These are phyloP conservation scores for Muschampia plurimacula DNA, from an alignment of 2,888 invertebrate genomes.

Conservation along the genomic window DNA sequence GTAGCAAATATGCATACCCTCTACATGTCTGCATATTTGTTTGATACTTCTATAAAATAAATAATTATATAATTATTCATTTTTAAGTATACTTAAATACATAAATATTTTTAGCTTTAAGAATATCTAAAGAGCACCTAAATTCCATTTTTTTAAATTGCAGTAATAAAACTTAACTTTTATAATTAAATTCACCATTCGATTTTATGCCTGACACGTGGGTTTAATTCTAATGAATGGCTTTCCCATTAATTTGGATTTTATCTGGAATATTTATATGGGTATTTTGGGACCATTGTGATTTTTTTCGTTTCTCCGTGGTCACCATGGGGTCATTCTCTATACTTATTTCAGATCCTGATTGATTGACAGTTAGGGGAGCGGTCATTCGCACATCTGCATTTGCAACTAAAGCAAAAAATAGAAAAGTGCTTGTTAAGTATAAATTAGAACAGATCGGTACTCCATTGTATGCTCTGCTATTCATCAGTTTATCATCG, in stretches of 20 bases:
- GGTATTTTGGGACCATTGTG: conserved; percentile 65
- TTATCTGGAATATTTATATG: conserved; percentile 66
- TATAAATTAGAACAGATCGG: conserved; percentile 25
- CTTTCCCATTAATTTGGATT: conserved; percentile 66
- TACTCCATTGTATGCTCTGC: neutral
- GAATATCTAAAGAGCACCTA: neutral
- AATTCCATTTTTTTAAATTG: neutral
- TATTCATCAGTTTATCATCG: neutral
- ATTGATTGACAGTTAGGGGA: conserved; percentile 77
- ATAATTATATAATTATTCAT: no score
- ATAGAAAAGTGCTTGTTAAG: conserved; percentile 20
- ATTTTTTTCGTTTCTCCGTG: conserved; percentile 68
- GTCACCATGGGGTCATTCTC: conserved; percentile 84
- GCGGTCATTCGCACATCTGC: conserved; percentile 77
- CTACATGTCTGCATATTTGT: no score
- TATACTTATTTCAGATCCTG: conserved; percentile 59
- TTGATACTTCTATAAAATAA: no score
- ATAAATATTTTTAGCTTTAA: no score
- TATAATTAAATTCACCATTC: neutral
- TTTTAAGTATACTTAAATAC: no score
- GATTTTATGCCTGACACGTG: conserved; percentile 58
- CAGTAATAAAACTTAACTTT: neutral
- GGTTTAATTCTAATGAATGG: conserved; percentile 59
- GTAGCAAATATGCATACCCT: no score
- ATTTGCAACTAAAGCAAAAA: conserved; percentile 51